Base-by-base conservation (phyloP, 2,797 vertebrate species). In the Sebastes iracundus region DNA sequence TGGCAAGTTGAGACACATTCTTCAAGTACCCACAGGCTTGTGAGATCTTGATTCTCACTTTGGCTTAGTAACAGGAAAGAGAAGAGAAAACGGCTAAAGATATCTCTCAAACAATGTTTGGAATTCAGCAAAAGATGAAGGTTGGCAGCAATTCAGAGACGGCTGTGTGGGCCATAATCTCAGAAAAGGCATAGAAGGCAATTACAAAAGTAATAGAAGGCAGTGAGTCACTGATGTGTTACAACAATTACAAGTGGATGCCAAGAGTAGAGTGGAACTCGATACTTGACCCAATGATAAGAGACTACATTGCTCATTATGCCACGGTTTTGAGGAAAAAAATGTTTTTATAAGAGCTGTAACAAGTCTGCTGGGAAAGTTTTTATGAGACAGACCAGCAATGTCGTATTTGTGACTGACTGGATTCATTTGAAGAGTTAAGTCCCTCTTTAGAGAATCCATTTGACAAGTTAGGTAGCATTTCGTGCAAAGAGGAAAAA, bases 401-500 rank as follows among this genome's bases (percentile, higher is more conserved):
- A 35, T 77, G 9, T 52, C 22, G 28, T 53, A 53, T 79, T 77
- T 78, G 9, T 53, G 28, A 4, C 25, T 7, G 22, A 61, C 49
- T 60, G 13, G 33, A 42, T 38, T n/a, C 3, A 11, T 42, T 55
- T 68, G 4, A 69, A 49, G 27, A 42, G 14, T 23, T 3, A 28
- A 58, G 28, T 60, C 42, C n/a, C 20, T 63, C 14, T 23, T 9
- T 5, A 80, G 42, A 56, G 5, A 72, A 59, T 64, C 32, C 1
- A 28, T 42, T 42, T 75, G n/a, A 46, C 18, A 28, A 27, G 38
- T 68, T 23, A 4, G 10, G 16, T 64, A 52, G 25, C 30, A 70
- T 72, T 73, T 70, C 6, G 28, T 66, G 35, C 67, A 69, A 64
- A 76, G 76, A 76, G 60, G 10, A 11, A 46, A 22, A 79, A 16